These are phyloP conservation scores for Penelope pileata DNA, from an alignment of 2,113 vertebrate genomes.

Conservation along the genomic window DNA sequence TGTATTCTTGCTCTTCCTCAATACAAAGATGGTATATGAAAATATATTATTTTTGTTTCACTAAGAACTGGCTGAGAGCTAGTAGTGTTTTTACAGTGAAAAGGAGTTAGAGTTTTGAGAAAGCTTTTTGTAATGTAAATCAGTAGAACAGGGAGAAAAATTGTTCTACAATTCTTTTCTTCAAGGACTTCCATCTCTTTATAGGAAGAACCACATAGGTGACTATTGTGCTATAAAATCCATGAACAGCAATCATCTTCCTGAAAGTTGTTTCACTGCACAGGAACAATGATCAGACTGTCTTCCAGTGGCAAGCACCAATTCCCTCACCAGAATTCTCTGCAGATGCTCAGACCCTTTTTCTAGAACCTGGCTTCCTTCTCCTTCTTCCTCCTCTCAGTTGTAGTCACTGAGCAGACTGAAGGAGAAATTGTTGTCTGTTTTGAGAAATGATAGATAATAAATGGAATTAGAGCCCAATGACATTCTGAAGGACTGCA, in stretches of 20 bases:
- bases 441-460: background rate
- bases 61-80: background rate
- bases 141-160: background rate
- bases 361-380: background rate
- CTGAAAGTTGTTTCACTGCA: background rate
- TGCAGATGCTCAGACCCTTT: background rate
- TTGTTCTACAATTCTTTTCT: background rate
- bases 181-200: background rate
- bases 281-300: background rate
- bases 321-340: background rate
- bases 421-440: background rate
- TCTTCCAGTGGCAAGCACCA: background rate
- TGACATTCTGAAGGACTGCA: background rate
- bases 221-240: background rate
- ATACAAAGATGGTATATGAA: background rate
- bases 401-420: background rate
- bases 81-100: background rate
- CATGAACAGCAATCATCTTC: background rate
- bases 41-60: background rate
- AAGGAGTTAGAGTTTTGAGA: background rate
- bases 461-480: background rate
- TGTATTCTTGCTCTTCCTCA: background rate
- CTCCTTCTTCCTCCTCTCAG: background rate
- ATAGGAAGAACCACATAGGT: background rate
- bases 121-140: background rate